Percentiles rank a stretch among this genome's conserved stretches.
These are phyloP conservation scores for Penaeus indicus DNA, from an alignment of 1,140 invertebrate genomes.

Conservation along the genomic window DNA sequence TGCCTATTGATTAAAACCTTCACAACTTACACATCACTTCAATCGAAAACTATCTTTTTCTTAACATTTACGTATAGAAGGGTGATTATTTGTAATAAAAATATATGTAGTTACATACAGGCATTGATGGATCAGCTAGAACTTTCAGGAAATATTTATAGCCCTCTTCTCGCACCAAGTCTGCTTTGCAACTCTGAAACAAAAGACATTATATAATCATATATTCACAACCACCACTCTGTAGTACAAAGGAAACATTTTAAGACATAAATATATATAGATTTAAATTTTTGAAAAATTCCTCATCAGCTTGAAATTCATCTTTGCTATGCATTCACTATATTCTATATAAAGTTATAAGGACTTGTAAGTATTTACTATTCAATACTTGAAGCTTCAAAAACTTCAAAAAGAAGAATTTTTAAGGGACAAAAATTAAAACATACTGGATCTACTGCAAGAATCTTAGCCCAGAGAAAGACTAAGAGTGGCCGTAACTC, in stretches of 20 bases:
- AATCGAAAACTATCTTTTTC: background rate
- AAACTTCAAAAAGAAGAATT: too few species aligned
- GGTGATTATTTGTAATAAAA: background rate
- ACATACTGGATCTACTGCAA: slow-evolving; percentile 94
- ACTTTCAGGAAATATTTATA: slow-evolving; percentile 96
- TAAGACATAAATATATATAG: background rate
- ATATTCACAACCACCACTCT: background rate
- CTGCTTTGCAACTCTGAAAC: slow-evolving; percentile 89
- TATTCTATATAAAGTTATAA: too few species aligned
- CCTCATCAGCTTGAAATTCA: background rate
- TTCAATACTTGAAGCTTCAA: too few species aligned
- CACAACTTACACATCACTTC: background rate
- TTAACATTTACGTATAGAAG: background rate
- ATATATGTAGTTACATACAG: slow-evolving; percentile 67
- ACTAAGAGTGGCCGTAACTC: slow-evolving; percentile 94
- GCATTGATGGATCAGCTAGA: slow-evolving; percentile 86
- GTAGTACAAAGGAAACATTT: background rate
- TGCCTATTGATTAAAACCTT: background rate
- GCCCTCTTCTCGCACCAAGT: slow-evolving; percentile 94
- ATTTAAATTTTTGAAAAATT: slow-evolving; percentile 16
- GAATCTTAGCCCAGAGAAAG: slow-evolving; percentile 99
- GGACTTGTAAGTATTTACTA: too few species aligned
- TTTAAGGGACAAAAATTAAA: background rate
- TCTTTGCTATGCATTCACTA: background rate
- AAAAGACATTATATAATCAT: slow-evolving; percentile 15